These are phyloP conservation scores for Eupithecia exiguata DNA, from an alignment of 2,888 invertebrate genomes.

Conservation along the genomic window DNA sequence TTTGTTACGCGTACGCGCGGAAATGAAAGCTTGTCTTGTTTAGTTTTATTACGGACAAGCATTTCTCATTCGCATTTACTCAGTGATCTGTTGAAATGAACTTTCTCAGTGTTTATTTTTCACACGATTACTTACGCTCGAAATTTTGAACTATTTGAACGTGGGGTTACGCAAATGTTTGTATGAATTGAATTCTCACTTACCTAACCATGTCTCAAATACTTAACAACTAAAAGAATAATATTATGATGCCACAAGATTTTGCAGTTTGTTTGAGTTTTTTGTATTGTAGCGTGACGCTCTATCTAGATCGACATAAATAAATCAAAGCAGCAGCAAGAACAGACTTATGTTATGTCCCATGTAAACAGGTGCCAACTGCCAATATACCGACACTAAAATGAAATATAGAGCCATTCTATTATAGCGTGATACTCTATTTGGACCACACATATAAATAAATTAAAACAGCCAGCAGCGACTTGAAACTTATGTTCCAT, in stretches of 20 bases:
- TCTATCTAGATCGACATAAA: too few species aligned
- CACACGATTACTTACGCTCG: slow-evolving; percentile 65
- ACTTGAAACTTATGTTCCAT: too few species aligned
- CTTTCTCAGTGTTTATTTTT: slow-evolving; percentile 73
- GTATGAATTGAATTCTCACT: neutral
- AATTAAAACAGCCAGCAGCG: too few species aligned
- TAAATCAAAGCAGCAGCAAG: too few species aligned
- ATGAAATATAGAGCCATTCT: too few species aligned
- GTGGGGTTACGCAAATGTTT: slow-evolving; percentile 31
- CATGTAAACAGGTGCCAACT: too few species aligned
- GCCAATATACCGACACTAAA: too few species aligned
- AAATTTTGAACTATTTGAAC: slow-evolving; percentile 50
- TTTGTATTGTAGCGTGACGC: neutral
- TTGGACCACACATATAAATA: too few species aligned
- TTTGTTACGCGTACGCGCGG: slow-evolving; percentile 43
- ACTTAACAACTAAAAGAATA: neutral
- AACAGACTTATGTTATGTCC: too few species aligned
- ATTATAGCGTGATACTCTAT: too few species aligned
- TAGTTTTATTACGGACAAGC: slow-evolving; percentile 48
- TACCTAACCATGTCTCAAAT: neutral
- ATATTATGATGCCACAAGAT: neutral
- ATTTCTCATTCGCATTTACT: slow-evolving; percentile 48
- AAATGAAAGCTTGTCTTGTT: slow-evolving; percentile 53
- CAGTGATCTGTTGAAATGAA: slow-evolving; percentile 42
- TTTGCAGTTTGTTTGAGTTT: neutral